Evolutionary conservation across 2,113 vertebrate species (phyloP), one percentile per base, ranked within the genome.

Genomic region (Boleophthalmus pectinirostris): DNA sequence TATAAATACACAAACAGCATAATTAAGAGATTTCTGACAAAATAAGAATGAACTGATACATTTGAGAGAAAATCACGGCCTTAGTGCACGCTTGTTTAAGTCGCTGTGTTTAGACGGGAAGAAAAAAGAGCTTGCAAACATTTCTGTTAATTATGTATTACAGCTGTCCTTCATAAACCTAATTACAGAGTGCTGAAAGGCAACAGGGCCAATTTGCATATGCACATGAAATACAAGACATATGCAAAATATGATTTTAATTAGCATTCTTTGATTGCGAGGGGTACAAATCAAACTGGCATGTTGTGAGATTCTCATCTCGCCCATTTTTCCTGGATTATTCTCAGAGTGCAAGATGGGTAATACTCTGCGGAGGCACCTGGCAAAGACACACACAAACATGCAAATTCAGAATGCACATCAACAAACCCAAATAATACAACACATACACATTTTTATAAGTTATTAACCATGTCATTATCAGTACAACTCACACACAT

Each of bases 111-210:
- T 81, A 87, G 85, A 90, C 74, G 68, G 45, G 75, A 47, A 74
- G 68, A 76, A 75, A 93, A 82, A 94, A 93, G 92, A 94, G 94
- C 94, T 96, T 94, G 94, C 94, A 96, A 97, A 97, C 96, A 96
- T 96, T 96, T 95, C 95, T 95, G 96, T 97, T 98, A 99, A 98
- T 99, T 98, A 98, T 96, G 96, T 96, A 97, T 98, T 98, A 97
- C 96, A 99, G 96, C 96, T 99, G 97, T 99, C 97, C 97, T 98
- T 99, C 97, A 98, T 96, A 96, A 97, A 97, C 94, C 95, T 97
- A 97, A 97, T 98, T 97, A 97, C 95, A 95, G 96, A 96, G 95
- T 93, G 95, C 96, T 97, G 94, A 97, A 95, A 97, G 96, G 96
- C 96, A 96, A 95, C 89, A 91, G 92, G 93, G 94, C 68, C 85